Percentiles rank a stretch among this genome's conserved stretches.
Evolutionary conservation across 2,113 vertebrate species (phyloP).

Genomic region (Illadopsis cleaveri): DNA sequence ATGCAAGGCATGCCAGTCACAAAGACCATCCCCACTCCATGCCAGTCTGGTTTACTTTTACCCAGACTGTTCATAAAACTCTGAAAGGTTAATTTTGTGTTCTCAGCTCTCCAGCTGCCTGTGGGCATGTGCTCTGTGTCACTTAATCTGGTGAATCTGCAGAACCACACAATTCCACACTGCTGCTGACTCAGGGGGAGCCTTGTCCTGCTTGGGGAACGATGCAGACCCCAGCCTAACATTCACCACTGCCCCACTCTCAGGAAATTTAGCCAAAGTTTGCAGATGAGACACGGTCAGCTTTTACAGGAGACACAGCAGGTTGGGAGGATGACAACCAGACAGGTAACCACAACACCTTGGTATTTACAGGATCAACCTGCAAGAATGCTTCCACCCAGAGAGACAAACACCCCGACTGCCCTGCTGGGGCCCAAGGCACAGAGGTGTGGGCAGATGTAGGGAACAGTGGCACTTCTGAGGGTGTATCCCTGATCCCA

Average conservation of each 20-base stretch:
- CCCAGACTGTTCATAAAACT: not conserved
- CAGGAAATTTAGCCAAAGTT: accelerated
- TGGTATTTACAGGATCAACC: not conserved
- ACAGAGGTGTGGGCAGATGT: accelerated
- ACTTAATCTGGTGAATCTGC: not conserved
- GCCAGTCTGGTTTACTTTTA: not conserved
- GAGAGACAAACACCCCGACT: not conserved
- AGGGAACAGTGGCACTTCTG: accelerated
- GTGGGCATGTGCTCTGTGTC: accelerated
- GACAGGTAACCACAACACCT: not conserved
- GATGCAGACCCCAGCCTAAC: not conserved
- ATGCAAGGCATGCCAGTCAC: not conserved
- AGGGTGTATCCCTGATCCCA: not conserved
- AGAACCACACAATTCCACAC: accelerated
- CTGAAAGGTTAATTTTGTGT: not conserved
- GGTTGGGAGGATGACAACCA: not conserved
- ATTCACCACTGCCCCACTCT: accelerated
- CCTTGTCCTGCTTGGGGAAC: accelerated
- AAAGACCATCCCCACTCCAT: accelerated
- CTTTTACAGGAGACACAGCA: not conserved
- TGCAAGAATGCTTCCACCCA: not conserved
- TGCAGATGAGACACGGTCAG: not conserved
- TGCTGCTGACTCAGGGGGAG: not conserved
- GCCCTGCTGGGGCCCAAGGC: not conserved
- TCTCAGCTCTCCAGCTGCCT: not conserved